A percentile compares a stretch with the other conserved stretches of the same genome.
phyloP scores from a whole-genome alignment of 2,888 invertebrate genomes.

The Conistra vaccinii region DNA sequence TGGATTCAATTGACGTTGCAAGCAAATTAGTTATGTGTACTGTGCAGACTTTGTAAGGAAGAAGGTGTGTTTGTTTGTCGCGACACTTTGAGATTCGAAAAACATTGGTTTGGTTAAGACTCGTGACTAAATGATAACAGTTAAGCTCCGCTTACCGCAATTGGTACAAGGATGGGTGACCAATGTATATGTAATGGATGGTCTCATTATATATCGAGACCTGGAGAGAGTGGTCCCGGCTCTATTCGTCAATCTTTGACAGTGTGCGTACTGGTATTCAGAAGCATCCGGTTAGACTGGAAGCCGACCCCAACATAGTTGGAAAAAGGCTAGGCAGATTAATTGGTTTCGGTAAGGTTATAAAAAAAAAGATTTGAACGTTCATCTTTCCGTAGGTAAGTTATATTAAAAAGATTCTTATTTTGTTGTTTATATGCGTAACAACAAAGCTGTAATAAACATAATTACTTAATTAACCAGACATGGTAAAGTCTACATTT shows the following conservation, averaged over 20 bases:
- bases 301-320: background rate
- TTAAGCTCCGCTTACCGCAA: background rate
- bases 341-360: too few species aligned
- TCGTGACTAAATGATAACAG: background rate
- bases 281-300: background rate
- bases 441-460: background rate
- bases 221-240: background rate
- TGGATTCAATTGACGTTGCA: slow-evolving; percentile 14
- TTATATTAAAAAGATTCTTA: too few species aligned
- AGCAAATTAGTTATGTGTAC: slow-evolving; percentile 23
- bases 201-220: background rate
- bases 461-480: background rate
- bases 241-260: background rate
- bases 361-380: background rate
- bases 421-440: background rate
- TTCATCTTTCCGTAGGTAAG: background rate
- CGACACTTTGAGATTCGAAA: background rate
- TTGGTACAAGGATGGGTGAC: background rate
- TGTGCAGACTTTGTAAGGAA: background rate
- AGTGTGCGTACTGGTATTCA: background rate
- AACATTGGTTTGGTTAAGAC: background rate
- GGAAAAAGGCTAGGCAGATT: background rate
- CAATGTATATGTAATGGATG: too few species aligned
- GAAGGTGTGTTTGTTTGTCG: slow-evolving; percentile 7
- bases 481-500: background rate